Percentiles rank a stretch among this genome's conserved stretches.
Evolutionary conservation across 2,113 vertebrate genomes (phyloP).

Genomic region (Colius striatus): DNA sequence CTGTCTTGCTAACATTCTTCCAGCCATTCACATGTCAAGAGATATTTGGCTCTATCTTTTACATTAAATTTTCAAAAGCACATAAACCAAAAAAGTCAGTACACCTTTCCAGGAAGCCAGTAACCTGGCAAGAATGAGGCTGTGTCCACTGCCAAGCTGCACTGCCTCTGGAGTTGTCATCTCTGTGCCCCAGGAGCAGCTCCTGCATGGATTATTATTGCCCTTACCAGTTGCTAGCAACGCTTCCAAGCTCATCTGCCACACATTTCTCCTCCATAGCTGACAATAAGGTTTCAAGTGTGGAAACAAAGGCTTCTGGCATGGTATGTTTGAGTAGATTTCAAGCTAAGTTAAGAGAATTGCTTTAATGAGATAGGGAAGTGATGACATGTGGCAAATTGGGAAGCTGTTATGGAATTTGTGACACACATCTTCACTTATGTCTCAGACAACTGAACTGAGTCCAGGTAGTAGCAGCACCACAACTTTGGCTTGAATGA

Average conservation of each 20-base stretch:
- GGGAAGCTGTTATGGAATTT: not conserved
- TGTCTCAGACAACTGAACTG: not conserved
- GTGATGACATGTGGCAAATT: not conserved
- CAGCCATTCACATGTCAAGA: not conserved
- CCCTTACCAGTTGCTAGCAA: not conserved
- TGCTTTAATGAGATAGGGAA: not conserved
- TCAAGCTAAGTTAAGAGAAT: not conserved
- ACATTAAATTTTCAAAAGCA: not conserved
- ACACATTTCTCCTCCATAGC: fast-evolving
- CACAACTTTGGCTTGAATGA: not conserved
- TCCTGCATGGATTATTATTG: not conserved
- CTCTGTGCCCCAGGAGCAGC: fast-evolving
- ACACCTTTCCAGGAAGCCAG: not conserved
- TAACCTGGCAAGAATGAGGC: not conserved
- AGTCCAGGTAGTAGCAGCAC: not conserved
- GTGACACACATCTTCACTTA: fast-evolving
- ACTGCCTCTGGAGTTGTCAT: not conserved
- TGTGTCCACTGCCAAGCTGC: fast-evolving
- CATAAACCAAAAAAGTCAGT: no score
- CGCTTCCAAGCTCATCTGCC: not conserved
- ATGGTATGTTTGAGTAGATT: not conserved
- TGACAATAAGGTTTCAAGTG: not conserved
- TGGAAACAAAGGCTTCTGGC: not conserved
- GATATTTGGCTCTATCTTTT: not conserved
- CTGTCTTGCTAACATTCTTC: not conserved